These are phyloP conservation scores for Creontiades dilutus DNA, from an alignment of 2,888 invertebrate species.

Conservation along the genomic window DNA sequence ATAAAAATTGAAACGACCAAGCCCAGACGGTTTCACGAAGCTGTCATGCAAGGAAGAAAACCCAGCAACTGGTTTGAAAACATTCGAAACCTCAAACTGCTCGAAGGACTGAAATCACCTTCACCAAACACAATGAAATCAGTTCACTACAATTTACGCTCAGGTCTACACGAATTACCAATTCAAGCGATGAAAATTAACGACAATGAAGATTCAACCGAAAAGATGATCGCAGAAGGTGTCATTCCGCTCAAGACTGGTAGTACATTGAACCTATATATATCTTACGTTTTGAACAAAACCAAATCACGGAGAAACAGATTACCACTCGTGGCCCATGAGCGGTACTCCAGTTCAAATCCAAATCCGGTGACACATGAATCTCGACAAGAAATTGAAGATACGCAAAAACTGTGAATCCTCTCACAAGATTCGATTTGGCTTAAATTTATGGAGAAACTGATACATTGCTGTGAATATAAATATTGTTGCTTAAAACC, in stretches of 20 bases:
- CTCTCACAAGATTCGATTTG: too few species aligned
- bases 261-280: conserved; percentile 52
- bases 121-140: conserved; percentile 13
- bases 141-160: conserved; percentile 10
- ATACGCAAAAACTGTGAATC: too few species aligned
- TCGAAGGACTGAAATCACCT: conserved; percentile 51
- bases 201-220: conserved; percentile 17
- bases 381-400: not conserved
- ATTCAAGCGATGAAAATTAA: not conserved
- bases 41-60: conserved; percentile 30
- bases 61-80: conserved; percentile 63
- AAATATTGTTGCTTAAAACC: too few species aligned
- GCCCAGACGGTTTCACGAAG: conserved; percentile 8
- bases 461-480: too few species aligned
- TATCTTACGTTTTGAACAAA: conserved; percentile 61
- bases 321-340: not conserved
- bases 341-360: not conserved
- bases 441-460: too few species aligned
- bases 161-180: not conserved
- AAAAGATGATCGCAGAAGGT: conserved; percentile 63
- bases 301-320: conserved; percentile 39
- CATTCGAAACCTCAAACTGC: conserved; percentile 58
- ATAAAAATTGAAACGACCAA: conserved; percentile 38
- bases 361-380: not conserved
- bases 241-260: conserved; percentile 56